Evolutionary conservation across 2,797 vertebrate genomes (phyloP).

Genomic region (Liasis olivaceus): DNA sequence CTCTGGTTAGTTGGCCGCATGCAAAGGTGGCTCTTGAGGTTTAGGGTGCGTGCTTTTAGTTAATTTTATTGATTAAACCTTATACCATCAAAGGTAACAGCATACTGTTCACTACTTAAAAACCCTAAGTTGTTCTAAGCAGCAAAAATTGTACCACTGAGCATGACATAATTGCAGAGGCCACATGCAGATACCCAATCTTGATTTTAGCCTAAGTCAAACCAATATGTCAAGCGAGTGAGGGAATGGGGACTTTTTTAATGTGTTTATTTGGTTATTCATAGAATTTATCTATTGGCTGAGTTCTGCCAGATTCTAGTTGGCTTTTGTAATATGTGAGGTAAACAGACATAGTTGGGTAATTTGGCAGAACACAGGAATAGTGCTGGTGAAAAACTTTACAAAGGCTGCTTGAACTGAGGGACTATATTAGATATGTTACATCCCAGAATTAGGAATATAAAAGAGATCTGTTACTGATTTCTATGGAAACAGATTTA

Average conservation of each 20-base stretch:
- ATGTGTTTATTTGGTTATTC: not conserved
- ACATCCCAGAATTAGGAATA: not conserved
- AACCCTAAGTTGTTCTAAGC: slow-evolving; percentile 24
- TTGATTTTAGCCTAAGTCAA: not conserved
- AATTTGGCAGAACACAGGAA: not conserved
- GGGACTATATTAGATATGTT: not conserved
- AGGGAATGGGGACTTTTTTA: not conserved
- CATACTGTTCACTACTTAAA: slow-evolving; percentile 14
- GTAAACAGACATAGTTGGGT: not conserved
- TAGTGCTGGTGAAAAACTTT: not conserved
- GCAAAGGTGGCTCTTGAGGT: slow-evolving; percentile 31
- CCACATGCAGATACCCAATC: not conserved
- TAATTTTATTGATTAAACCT: slow-evolving; percentile 57
- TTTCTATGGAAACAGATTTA: not conserved
- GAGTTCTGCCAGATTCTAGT: not conserved
- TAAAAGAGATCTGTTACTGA: not conserved
- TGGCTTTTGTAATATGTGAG: not conserved
- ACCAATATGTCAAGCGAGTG: not conserved
- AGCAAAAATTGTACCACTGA: slow-evolving; percentile 39
- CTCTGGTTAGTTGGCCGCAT: slow-evolving; percentile 7
- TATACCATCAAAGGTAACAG: slow-evolving; percentile 26
- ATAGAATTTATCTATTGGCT: not conserved
- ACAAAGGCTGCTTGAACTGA: not conserved
- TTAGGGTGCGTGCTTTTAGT: slow-evolving; percentile 32
- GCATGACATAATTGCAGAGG: slow-evolving; percentile 16